Conservation (phyloP, 2,113 vertebrate genomes). For the Hoplias malabaricus region DNA sequence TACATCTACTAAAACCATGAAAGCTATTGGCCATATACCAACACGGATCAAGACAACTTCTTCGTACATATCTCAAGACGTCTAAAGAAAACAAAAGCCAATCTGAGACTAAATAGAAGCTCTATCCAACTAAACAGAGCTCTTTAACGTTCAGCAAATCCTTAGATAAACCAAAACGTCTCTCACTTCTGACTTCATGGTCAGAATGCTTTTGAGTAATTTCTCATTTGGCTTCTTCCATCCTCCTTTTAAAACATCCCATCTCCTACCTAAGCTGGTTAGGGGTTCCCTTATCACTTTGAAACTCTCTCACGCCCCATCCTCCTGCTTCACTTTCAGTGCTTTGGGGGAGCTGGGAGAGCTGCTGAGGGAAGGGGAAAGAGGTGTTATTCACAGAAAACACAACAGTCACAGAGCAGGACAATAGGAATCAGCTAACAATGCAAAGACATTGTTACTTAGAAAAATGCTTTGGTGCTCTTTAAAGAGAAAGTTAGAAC, state of each 20-base stretch:
- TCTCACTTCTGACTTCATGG: conserved; percentile 26
- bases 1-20: background rate
- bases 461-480: background rate
- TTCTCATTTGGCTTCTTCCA: conserved; percentile 62
- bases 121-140: background rate
- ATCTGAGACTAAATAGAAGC: background rate
- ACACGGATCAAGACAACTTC: too few relatives aligned
- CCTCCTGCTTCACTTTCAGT: conserved; percentile 82
- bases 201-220: conserved; percentile 57
- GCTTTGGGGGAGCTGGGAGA: conserved; percentile 80
- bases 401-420: conserved; percentile 48
- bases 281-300: conserved; percentile 81
- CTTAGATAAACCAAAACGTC: background rate
- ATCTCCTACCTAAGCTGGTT: conserved; percentile 84
- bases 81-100: background rate
- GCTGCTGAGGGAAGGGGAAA: conserved; percentile 85
- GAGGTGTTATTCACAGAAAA: conserved; percentile 74
- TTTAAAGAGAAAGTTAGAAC: background rate
- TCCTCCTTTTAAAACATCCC: conserved; percentile 80
- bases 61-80: too few relatives aligned
- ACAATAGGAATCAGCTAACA: conserved; percentile 58
- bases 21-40: too few relatives aligned
- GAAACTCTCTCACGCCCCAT: conserved; percentile 80
- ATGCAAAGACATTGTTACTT: background rate
- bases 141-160: background rate